Percentiles rank a stretch among this genome's conserved stretches.
These are phyloP conservation scores for Pungitius pungitius DNA, from an alignment of 2,113 vertebrate species.

Conservation along the genomic window DNA sequence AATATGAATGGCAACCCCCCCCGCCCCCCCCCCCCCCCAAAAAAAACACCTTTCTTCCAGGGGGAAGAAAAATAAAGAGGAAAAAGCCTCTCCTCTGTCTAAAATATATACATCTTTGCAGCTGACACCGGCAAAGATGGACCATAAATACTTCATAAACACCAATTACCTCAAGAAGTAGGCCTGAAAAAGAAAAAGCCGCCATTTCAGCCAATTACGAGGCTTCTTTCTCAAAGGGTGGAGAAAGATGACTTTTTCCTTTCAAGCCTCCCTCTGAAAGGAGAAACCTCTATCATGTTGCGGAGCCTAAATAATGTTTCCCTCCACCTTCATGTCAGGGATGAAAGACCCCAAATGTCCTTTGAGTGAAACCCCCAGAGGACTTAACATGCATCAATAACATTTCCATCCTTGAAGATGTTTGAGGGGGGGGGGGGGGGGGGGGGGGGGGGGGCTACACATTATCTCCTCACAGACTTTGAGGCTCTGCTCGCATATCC, in stretches of 20 bases:
- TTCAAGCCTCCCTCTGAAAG: slow-evolving; percentile 65
- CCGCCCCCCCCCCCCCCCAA: too few relatives aligned
- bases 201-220: slow-evolving; percentile 71
- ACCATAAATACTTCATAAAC: slow-evolving; percentile 79
- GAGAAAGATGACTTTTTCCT: slow-evolving; percentile 57
- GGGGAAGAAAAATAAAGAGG: neutral
- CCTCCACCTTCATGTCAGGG: slow-evolving; percentile 77
- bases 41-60: slow-evolving; percentile 28
- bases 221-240: slow-evolving; percentile 58
- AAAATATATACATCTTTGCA: slow-evolving; percentile 19
- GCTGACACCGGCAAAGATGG: slow-evolving; percentile 60
- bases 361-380: slow-evolving; percentile 76
- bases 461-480: slow-evolving; percentile 68
- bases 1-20: slow-evolving; percentile 45
- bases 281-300: slow-evolving; percentile 69
- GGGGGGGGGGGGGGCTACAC: slow-evolving; percentile 62
- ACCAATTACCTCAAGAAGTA: slow-evolving; percentile 72
- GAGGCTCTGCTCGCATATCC: slow-evolving; percentile 51
- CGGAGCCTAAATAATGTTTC: slow-evolving; percentile 73
- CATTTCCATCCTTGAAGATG: slow-evolving; percentile 74
- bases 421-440: slow-evolving; percentile 69
- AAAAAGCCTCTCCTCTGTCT: neutral
- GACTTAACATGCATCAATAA: slow-evolving; percentile 78
- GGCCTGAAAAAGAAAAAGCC: slow-evolving; percentile 54
- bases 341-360: slow-evolving; percentile 76